Conservation (phyloP, 2,888 invertebrate genomes). For the Chymomyza procnemis region DNA sequence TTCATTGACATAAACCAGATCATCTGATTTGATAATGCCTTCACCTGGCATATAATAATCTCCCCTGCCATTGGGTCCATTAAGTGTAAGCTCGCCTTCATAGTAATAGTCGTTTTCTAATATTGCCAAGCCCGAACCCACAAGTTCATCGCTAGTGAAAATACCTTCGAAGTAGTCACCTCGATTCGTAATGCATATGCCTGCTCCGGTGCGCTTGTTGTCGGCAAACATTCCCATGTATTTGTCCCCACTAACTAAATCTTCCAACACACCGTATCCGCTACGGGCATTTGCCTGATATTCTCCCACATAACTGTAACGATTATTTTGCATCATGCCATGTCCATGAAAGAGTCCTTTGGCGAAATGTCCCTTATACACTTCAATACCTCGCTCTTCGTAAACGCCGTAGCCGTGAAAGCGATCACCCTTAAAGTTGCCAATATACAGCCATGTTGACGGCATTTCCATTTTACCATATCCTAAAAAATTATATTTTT, state of each 20-base stretch:
- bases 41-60: constrained; percentile 88
- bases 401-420: constrained; percentile 88
- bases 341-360: constrained; percentile 91
- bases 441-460: constrained; percentile 85
- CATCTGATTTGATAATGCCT: constrained; percentile 78
- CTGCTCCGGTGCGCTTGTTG: constrained; percentile 89
- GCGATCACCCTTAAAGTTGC: constrained; percentile 84
- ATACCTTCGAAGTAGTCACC: constrained; percentile 94
- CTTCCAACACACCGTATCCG: constrained; percentile 94
- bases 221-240: constrained; percentile 94
- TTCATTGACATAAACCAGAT: constrained; percentile 13
- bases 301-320: constrained; percentile 93
- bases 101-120: constrained; percentile 93
- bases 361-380: constrained; percentile 92
- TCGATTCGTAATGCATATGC: constrained; percentile 91
- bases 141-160: constrained; percentile 88
- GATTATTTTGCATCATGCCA: constrained; percentile 89
- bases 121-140: constrained; percentile 91
- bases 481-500: constrained; percentile 44
- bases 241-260: constrained; percentile 91
- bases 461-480: constrained; percentile 77
- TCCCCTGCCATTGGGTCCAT: constrained; percentile 90
- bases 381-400: constrained; percentile 86
- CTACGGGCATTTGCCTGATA: constrained; percentile 88
- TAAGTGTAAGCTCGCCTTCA: constrained; percentile 91